Evolutionary conservation across 2,797 vertebrate genomes (phyloP).

Genomic region (Myotis planiceps): DNA sequence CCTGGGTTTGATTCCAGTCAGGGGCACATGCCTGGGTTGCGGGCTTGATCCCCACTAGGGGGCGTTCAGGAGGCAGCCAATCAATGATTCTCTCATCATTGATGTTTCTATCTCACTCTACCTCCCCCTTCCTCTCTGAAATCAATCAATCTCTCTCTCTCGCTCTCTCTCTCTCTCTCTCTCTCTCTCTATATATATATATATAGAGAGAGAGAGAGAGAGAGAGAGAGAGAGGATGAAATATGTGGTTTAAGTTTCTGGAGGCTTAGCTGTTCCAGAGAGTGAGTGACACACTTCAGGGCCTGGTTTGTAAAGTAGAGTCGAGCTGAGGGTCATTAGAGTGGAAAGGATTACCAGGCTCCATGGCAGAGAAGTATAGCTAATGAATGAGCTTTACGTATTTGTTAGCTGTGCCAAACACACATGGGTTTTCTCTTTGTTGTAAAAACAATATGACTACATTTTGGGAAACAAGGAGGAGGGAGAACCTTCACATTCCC

Average conservation of each 20-base stretch:
- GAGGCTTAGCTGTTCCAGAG: background rate
- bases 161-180: too few species aligned
- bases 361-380: background rate
- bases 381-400: background rate
- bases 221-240: background rate
- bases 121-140: too few species aligned
- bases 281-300: background rate
- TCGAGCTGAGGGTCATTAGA: background rate
- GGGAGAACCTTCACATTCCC: background rate
- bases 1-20: too few species aligned
- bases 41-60: too few species aligned
- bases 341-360: background rate
- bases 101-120: too few species aligned
- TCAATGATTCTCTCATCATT: too few species aligned
- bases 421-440: conserved; percentile 23
- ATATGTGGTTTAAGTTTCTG: background rate
- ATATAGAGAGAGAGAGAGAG: too few species aligned
- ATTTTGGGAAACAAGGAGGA: conserved; percentile 1
- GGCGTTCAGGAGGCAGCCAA: too few species aligned
- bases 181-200: too few species aligned
- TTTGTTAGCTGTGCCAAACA: background rate
- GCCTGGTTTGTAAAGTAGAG: background rate
- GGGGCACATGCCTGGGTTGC: too few species aligned
- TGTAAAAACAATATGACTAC: background rate
- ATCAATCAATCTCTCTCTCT: too few species aligned